Evolutionary conservation across 2,797 vertebrate genomes (phyloP).

Genomic region (Arrhamphus sclerolepis): DNA sequence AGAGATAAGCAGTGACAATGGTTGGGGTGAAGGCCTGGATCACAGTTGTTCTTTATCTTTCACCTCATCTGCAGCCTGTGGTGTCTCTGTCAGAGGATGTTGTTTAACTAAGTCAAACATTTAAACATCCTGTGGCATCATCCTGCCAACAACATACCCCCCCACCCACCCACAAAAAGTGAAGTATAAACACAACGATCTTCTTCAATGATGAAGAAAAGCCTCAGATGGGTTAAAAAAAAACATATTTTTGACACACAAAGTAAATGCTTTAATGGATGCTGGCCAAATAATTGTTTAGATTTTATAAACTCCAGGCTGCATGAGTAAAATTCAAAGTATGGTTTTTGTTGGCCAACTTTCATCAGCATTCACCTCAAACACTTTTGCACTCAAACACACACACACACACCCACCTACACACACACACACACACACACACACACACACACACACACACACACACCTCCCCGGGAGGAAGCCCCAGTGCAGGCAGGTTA

Average conservation of each 20-base stretch:
- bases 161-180: conserved; percentile 27
- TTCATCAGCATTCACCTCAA: conserved; percentile 38
- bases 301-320: conserved; percentile 11
- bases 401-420: conserved; percentile 27
- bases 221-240: no score
- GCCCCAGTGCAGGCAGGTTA: conserved; percentile 80
- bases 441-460: conserved; percentile 27
- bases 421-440: conserved; percentile 17
- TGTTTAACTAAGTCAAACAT: conserved; percentile 85
- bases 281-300: background rate
- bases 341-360: conserved; percentile 44
- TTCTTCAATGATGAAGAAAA: no score
- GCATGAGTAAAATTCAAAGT: conserved; percentile 29
- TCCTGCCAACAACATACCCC: conserved; percentile 41
- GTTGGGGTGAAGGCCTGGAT: conserved; percentile 70
- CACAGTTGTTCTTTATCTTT: conserved; percentile 77
- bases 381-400: conserved; percentile 27
- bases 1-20: conserved; percentile 83
- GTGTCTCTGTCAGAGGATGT: conserved; percentile 83
- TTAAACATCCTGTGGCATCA: conserved; percentile 84
- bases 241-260: no score
- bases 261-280: no score
- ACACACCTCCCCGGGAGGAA: conserved; percentile 53
- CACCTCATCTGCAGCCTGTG: conserved; percentile 77
- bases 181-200: no score